A percentile compares a stretch with the other conserved stretches of the same genome.
Conservation (phyloP, 2,888 invertebrate species). For the Nemurella pictetii region DNA sequence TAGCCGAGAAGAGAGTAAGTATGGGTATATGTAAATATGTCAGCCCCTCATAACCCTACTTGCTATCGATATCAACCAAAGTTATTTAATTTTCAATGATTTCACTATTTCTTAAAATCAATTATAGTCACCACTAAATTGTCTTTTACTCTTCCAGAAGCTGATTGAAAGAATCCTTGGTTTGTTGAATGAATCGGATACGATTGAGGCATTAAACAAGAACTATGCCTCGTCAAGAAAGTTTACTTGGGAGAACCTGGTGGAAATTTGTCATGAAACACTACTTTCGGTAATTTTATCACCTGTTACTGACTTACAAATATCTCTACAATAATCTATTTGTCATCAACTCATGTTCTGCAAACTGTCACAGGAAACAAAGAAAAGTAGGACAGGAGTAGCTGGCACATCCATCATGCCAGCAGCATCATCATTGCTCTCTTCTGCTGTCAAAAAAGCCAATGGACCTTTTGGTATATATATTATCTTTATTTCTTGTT, state of each 20-base stretch:
- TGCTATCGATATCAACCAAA: no score
- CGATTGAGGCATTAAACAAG: not conserved
- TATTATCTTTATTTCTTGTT: no score
- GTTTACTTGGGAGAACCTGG: not conserved
- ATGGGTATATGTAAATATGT: not conserved
- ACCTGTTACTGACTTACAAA: not conserved
- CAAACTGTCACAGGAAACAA: not conserved
- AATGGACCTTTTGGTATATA: not conserved
- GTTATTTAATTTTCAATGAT: no score
- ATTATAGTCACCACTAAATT: no score
- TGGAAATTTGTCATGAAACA: not conserved
- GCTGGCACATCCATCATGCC: not conserved
- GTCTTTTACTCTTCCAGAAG: not conserved
- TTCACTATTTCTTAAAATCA: no score
- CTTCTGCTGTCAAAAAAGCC: not conserved
- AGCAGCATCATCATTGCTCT: not conserved
- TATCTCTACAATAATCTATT: not conserved
- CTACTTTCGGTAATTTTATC: not conserved
- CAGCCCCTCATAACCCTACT: not conserved
- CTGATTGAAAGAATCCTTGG: not conserved
- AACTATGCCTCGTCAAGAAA: not conserved
- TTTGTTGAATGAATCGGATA: not conserved
- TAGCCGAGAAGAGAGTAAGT: not conserved
- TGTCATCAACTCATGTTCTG: no score
- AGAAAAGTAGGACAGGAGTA: not conserved